Percentiles rank a stretch among this genome's conserved stretches.
Evolutionary conservation across 2,113 vertebrate genomes (phyloP).

Genomic region (Elgaria multicarinata): DNA sequence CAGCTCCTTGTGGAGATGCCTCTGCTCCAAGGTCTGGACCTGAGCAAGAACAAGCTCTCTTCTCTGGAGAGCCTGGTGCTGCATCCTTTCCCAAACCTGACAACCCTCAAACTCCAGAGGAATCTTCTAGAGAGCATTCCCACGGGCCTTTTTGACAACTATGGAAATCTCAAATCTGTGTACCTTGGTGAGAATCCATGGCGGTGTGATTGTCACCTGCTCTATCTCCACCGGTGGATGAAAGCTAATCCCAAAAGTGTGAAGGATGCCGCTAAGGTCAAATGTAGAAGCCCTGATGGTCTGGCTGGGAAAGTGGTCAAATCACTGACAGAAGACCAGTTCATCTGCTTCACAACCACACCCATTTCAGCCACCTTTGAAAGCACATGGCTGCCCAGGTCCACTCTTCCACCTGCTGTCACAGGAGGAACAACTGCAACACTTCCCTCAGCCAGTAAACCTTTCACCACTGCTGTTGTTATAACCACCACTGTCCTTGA

Average conservation of each 20-base stretch:
- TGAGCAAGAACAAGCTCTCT: slow-evolving; percentile 74
- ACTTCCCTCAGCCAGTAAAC: neutral
- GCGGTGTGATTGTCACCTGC: slow-evolving; percentile 85
- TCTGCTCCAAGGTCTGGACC: slow-evolving; percentile 71
- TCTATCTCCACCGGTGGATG: slow-evolving; percentile 72
- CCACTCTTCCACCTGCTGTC: neutral
- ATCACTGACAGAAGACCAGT: slow-evolving; percentile 59
- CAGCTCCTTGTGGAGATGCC: slow-evolving; percentile 59
- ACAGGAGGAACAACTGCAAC: neutral
- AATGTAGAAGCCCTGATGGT: slow-evolving; percentile 72
- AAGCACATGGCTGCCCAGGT: neutral
- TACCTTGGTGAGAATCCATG: slow-evolving; percentile 81
- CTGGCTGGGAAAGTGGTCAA: slow-evolving; percentile 65
- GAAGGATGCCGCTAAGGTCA: slow-evolving; percentile 22
- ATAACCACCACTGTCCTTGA: neutral
- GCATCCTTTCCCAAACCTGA: slow-evolving; percentile 69
- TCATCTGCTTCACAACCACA: slow-evolving; percentile 71
- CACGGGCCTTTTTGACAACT: slow-evolving; percentile 60
- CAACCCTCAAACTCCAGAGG: slow-evolving; percentile 68
- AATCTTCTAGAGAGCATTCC: slow-evolving; percentile 74
- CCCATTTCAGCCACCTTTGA: neutral
- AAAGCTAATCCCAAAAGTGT: slow-evolving; percentile 60
- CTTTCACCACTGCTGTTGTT: neutral
- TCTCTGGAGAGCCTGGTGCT: slow-evolving; percentile 67
- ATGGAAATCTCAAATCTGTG: slow-evolving; percentile 71